Evolutionary conservation across 2,888 invertebrate genomes (phyloP).

Genomic region (Merodon equestris): DNA sequence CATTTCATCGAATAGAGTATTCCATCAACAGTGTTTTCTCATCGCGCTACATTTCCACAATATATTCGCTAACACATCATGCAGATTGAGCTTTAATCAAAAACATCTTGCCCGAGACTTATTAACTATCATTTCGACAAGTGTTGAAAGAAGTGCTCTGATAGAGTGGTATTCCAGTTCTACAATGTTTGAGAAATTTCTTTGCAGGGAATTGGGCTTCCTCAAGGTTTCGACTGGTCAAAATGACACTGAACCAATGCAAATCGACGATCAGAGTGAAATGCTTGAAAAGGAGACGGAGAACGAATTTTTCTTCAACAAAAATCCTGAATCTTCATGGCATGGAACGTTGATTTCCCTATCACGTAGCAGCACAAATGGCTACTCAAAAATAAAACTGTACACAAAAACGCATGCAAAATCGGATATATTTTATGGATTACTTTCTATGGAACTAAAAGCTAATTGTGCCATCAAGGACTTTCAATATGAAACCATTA

Average conservation of each 20-base stretch:
- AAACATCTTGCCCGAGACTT: conserved; percentile 74
- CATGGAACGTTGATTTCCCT: conserved; percentile 71
- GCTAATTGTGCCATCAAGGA: conserved; percentile 36
- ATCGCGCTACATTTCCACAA: conserved; percentile 21
- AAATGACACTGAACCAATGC: conserved; percentile 15
- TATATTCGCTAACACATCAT: conserved; percentile 69
- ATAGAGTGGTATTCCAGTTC: conserved; percentile 54
- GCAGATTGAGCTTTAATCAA: conserved; percentile 69
- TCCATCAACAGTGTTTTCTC: conserved; percentile 43
- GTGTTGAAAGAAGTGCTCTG: conserved; percentile 66
- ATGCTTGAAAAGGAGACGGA: not conserved
- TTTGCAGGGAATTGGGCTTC: conserved; percentile 70
- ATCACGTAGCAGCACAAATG: conserved; percentile 10
- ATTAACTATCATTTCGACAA: conserved; percentile 72
- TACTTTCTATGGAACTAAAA: conserved; percentile 71
- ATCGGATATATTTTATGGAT: conserved; percentile 70
- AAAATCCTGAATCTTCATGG: conserved; percentile 70
- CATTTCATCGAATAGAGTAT: conserved; percentile 27
- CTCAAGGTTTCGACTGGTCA: conserved; percentile 15
- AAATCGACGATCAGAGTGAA: conserved; percentile 23
- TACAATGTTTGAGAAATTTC: conserved; percentile 70
- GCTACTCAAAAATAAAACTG: conserved; percentile 53
- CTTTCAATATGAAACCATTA: not conserved
- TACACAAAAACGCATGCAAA: conserved; percentile 70
- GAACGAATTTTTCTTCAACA: conserved; percentile 71